Conservation (phyloP, 2,797 vertebrate species). For the Peromyscus eremicus region DNA sequence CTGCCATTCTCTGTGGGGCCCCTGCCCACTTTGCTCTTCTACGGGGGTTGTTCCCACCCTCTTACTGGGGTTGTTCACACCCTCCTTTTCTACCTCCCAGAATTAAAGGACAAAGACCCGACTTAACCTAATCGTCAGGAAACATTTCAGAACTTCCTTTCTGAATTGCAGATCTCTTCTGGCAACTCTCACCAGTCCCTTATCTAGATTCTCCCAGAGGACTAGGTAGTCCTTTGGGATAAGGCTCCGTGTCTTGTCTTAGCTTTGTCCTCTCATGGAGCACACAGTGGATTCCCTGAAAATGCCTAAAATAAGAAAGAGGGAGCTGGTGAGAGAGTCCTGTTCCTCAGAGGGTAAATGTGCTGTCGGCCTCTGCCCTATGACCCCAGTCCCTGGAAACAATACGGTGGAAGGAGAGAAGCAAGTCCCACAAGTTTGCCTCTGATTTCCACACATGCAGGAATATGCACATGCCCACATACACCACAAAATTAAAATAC, state of each 20-base stretch:
- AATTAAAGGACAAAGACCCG: constrained; percentile 9
- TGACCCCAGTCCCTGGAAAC: not conserved
- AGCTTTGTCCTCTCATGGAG: not conserved
- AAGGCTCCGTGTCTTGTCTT: not conserved
- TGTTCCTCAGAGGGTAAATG: not conserved
- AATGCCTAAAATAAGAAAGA: not conserved
- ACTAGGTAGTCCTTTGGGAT: not conserved
- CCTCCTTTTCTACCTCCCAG: not conserved
- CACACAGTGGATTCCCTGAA: no score
- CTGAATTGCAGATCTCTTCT: not conserved
- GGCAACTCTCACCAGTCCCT: not conserved
- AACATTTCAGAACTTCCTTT: constrained; percentile 14
- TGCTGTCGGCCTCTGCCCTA: not conserved
- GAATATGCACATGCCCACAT: not conserved
- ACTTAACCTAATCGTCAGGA: not conserved
- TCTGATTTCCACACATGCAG: not conserved
- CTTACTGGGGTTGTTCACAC: not conserved
- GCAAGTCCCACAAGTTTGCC: not conserved
- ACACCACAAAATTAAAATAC: not conserved
- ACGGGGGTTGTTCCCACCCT: not conserved
- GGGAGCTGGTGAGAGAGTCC: not conserved
- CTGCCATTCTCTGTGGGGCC: not conserved
- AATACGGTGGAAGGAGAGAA: not conserved
- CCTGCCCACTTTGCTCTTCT: not conserved
- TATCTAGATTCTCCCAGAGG: not conserved